Conservation (phyloP, 1,140 invertebrate genomes). For the Triops cancriformis region DNA sequence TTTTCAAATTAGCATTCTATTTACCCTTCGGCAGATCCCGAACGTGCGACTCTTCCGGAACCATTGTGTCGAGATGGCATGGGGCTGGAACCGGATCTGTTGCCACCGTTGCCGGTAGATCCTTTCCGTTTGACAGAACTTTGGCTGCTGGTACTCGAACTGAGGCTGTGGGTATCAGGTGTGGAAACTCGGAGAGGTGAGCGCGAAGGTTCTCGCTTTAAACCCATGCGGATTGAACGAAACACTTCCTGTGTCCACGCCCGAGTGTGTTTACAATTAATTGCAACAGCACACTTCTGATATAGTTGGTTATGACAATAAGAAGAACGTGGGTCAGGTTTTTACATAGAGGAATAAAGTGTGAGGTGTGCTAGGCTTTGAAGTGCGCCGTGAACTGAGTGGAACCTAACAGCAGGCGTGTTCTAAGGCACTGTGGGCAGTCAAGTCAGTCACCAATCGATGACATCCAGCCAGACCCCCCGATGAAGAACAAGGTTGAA, state of each 20-base stretch:
- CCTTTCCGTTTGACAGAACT: background rate
- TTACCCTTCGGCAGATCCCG: background rate
- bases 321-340: background rate
- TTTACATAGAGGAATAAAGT: background rate
- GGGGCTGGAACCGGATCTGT: background rate
- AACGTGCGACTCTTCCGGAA: background rate
- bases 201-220: background rate
- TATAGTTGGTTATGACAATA: background rate
- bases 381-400: conserved; percentile 11
- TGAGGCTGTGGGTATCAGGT: background rate
- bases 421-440: background rate
- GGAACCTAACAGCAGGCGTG: background rate
- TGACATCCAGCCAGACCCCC: background rate
- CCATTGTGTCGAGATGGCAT: conserved; percentile 10
- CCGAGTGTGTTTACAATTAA: background rate
- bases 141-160: background rate
- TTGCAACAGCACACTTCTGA: background rate
- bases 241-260: background rate
- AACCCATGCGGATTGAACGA: background rate
- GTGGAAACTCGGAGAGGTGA: background rate
- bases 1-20: background rate
- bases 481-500: background rate
- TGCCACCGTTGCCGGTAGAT: background rate
- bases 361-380: background rate
- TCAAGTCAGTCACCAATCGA: background rate